A percentile compares a stretch with the other conserved stretches of the same genome.
Evolutionary conservation across 2,888 invertebrate species (phyloP).

Genomic region (Drosophila fulvimacula): DNA sequence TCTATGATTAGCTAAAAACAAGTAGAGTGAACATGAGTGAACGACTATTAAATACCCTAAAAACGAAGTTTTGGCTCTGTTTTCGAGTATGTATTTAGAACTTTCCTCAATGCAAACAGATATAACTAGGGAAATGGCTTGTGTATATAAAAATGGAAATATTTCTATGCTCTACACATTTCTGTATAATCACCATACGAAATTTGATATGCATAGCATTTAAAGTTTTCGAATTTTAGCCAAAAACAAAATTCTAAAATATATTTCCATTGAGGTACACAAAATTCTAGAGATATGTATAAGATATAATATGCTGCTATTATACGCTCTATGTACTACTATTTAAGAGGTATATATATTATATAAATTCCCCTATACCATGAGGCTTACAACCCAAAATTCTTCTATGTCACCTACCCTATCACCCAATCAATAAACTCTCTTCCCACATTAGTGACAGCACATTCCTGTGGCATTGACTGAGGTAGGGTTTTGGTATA

Average conservation of each 20-base stretch:
- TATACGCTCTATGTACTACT: too few relatives aligned
- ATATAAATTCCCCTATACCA: too few relatives aligned
- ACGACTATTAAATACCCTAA: neutral
- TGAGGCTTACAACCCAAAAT: too few relatives aligned
- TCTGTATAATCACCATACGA: neutral
- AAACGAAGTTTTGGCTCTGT: neutral
- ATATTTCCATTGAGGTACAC: neutral
- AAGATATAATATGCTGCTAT: too few relatives aligned
- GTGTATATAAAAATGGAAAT: neutral
- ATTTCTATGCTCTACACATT: neutral
- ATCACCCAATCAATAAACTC: neutral
- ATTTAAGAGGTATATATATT: too few relatives aligned
- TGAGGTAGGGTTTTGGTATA: neutral
- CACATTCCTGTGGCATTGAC: neutral
- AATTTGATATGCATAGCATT: neutral
- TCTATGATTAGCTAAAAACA: constrained; percentile 25
- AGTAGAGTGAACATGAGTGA: too few relatives aligned
- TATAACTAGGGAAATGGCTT: neutral
- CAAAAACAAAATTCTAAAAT: neutral
- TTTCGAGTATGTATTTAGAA: fast-evolving
- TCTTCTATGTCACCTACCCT: too few relatives aligned
- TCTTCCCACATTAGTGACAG: neutral
- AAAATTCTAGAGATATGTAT: neutral
- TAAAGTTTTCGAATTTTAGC: too few relatives aligned
- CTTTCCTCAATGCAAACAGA: neutral